A percentile compares a stretch with the other conserved stretches of the same genome.
Evolutionary conservation across 2,888 invertebrate species (phyloP).

Genomic region (Athrips mouffetella): DNA sequence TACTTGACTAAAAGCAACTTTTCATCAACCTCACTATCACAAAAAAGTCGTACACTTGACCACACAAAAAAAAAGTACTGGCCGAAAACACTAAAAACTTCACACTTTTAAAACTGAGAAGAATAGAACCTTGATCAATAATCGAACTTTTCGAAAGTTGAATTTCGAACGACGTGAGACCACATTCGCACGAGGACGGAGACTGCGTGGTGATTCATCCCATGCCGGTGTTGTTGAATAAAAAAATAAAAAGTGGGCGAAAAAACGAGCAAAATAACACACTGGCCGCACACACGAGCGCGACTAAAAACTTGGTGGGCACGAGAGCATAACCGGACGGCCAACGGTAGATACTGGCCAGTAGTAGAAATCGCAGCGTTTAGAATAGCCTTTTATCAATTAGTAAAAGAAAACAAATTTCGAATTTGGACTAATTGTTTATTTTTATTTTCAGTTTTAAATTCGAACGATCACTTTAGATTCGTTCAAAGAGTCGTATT

Average conservation of each 20-base stretch:
- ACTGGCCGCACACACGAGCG: conserved; percentile 32
- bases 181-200: conserved; percentile 46
- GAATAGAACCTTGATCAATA: background rate
- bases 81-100: background rate
- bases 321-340: conserved; percentile 51
- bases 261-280: conserved; percentile 34
- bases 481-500: no score
- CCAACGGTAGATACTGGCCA: conserved; percentile 25
- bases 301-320: conserved; percentile 30
- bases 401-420: background rate
- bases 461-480: no score
- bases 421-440: no score
- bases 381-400: background rate
- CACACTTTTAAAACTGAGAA: background rate
- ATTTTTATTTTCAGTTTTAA: no score
- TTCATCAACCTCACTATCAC: conserved; percentile 1
- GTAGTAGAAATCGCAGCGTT: background rate
- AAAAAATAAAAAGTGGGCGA: conserved; percentile 46
- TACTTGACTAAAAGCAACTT: background rate
- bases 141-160: conserved; percentile 13
- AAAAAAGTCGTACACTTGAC: background rate
- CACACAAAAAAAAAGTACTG: background rate
- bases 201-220: conserved; percentile 68
- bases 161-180: conserved; percentile 37
- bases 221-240: conserved; percentile 37